Evolutionary conservation across 2,113 vertebrate genomes (phyloP).

Genomic region (Apaloderma vittatum): DNA sequence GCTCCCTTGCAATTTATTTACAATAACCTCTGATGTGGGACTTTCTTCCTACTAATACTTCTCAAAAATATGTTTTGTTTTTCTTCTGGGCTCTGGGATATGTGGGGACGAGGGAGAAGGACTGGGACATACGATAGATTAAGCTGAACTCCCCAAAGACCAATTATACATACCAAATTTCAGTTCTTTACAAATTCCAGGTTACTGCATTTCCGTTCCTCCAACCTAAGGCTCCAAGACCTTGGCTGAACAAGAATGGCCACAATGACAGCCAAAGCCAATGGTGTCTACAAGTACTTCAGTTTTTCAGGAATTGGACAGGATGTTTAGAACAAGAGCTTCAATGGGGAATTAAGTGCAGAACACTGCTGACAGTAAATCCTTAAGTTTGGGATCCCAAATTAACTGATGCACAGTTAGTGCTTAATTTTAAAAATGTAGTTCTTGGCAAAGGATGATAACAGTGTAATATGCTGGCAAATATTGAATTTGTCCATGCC

Average conservation of each 20-base stretch:
- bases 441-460: background rate
- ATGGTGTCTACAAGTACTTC: background rate
- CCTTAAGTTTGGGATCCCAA: background rate
- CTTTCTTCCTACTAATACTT: background rate
- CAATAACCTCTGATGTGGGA: background rate
- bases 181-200: background rate
- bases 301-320: background rate
- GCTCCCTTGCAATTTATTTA: background rate
- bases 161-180: background rate
- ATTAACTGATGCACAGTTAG: background rate
- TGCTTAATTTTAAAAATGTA: background rate
- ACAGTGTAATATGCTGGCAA: background rate
- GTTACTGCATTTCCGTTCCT: background rate
- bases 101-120: background rate
- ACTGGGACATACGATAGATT: background rate
- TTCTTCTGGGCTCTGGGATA: background rate
- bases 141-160: background rate
- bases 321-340: background rate
- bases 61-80: background rate
- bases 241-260: background rate
- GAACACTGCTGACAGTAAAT: background rate
- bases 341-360: background rate
- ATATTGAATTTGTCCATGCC: background rate
- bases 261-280: background rate
- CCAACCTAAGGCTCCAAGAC: background rate